Evolutionary conservation across 2,113 vertebrate genomes (phyloP).

Genomic region (Lophochroa leadbeateri): DNA sequence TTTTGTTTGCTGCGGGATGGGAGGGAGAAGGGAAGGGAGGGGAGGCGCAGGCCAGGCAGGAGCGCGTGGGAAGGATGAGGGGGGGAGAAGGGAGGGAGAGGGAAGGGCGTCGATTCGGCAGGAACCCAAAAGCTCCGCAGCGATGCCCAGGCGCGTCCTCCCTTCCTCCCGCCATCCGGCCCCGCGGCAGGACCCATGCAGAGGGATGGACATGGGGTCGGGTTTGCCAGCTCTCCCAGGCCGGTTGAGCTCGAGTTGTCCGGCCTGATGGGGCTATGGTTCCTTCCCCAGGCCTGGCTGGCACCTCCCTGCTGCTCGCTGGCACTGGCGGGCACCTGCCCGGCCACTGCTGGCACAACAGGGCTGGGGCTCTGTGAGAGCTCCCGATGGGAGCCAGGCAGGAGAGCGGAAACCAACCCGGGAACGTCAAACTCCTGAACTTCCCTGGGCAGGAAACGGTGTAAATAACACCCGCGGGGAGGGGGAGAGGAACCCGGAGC

Average conservation of each 20-base stretch:
- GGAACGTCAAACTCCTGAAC: constrained; percentile 47
- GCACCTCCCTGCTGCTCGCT: not conserved
- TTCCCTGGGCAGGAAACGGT: constrained; percentile 58
- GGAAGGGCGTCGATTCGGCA: constrained; percentile 30
- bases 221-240: not conserved
- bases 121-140: constrained; percentile 33
- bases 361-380: not conserved
- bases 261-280: not conserved
- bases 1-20: constrained; percentile 64
- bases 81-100: not conserved
- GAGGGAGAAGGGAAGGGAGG: constrained; percentile 61
- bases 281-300: not conserved
- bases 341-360: not conserved
- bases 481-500: constrained; percentile 13
- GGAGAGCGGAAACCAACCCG: constrained; percentile 49
- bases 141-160: constrained; percentile 2
- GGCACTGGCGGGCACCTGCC: not conserved
- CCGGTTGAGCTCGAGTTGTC: accelerated
- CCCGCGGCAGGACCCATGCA: accelerated
- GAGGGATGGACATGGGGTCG: not conserved
- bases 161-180: not conserved
- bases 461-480: constrained; percentile 36
- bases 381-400: not conserved
- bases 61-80: not conserved
- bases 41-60: constrained; percentile 6